phyloP scores from a whole-genome alignment of 1,140 invertebrate genomes.

The Platyscapa corneri region DNA sequence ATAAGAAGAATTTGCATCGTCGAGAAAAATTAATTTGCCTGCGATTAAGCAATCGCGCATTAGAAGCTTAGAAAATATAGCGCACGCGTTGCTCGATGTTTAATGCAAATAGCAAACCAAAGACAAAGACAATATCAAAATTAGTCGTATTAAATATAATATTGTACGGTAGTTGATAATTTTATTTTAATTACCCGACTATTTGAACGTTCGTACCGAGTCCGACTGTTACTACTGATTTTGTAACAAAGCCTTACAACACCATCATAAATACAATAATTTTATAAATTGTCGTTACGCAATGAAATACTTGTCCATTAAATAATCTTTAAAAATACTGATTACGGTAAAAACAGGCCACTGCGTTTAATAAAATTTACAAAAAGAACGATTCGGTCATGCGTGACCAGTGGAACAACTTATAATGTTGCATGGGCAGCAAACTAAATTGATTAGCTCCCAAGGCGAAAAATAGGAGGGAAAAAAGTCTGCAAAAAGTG shows the following conservation, averaged over 20 bases:
- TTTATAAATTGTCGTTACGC: not conserved
- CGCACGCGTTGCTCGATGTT: no score
- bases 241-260: not conserved
- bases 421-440: constrained; percentile 8
- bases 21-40: no score
- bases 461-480: not conserved
- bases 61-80: not conserved
- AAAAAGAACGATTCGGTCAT: not conserved
- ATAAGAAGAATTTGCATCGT: not conserved
- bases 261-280: not conserved
- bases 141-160: not conserved
- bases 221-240: constrained; percentile 8
- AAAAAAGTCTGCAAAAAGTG: not conserved
- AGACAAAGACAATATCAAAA: not conserved
- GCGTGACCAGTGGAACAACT: not conserved
- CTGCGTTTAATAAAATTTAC: not conserved
- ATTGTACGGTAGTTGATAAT: not conserved
- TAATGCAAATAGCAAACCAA: not conserved
- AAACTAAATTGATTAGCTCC: not conserved
- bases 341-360: not conserved
- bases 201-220: not conserved
- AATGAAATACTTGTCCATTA: not conserved
- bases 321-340: not conserved
- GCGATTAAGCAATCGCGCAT: not conserved
- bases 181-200: not conserved